Evolutionary conservation across 2,113 vertebrate genomes (phyloP).

Genomic region (Aythya baeri): DNA sequence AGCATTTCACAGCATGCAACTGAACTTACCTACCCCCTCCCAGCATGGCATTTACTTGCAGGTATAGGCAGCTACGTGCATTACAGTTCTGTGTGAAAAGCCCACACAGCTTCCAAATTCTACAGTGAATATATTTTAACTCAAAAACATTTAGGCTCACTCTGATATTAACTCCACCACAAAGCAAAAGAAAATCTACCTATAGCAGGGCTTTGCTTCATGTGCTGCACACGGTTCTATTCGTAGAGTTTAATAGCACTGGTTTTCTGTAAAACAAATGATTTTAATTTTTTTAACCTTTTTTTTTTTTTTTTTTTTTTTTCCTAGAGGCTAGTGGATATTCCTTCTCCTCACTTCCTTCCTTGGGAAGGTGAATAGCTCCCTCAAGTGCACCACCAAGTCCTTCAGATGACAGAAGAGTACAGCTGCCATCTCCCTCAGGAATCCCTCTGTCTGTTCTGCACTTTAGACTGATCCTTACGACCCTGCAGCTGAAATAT

Average conservation of each 20-base stretch:
- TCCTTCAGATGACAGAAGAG: background rate
- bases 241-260: background rate
- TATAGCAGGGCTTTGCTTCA: background rate
- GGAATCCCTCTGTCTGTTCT: background rate
- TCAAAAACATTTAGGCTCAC: background rate
- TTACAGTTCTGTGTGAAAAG: background rate
- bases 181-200: background rate
- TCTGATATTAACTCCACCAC: background rate
- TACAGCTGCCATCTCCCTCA: background rate
- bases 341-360: background rate
- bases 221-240: background rate
- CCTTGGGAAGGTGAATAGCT: background rate
- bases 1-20: no score
- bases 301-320: no score
- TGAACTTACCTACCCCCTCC: background rate
- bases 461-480: background rate
- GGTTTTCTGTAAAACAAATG: background rate
- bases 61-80: background rate
- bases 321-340: background rate
- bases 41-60: accelerated
- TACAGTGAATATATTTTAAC: background rate
- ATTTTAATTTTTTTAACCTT: background rate
- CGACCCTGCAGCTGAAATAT: background rate
- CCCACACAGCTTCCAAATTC: background rate
- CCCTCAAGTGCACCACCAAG: conserved; percentile 43